Evolutionary conservation across 1,140 invertebrate genomes (phyloP).

Genomic region (Hesperophylax magnus): DNA sequence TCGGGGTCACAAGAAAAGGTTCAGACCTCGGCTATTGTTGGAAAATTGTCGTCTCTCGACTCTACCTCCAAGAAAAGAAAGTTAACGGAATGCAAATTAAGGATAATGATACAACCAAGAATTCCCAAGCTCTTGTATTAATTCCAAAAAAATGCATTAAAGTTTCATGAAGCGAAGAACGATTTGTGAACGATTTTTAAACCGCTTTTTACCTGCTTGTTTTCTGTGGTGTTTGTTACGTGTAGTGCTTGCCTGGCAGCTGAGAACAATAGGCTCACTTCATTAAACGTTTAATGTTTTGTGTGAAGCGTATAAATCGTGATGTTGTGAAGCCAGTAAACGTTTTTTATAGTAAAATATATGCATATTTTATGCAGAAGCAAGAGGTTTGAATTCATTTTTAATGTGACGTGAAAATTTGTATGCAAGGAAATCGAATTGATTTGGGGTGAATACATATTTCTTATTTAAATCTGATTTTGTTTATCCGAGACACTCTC

Average conservation of each 20-base stretch:
- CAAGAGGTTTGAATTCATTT: too few relatives aligned
- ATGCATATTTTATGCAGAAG: too few relatives aligned
- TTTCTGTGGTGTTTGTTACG: not conserved
- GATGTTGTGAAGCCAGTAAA: too few relatives aligned
- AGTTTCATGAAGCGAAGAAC: not conserved
- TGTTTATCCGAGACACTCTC: too few relatives aligned
- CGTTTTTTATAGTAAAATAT: too few relatives aligned
- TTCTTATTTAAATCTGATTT: too few relatives aligned
- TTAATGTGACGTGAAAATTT: too few relatives aligned
- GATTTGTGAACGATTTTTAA: slow-evolving; percentile 15
- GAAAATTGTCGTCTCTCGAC: not conserved
- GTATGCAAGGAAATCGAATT: too few relatives aligned
- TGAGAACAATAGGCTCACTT: slow-evolving; percentile 8
- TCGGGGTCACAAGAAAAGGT: not conserved
- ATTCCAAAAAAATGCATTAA: not conserved
- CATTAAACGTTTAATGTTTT: slow-evolving; percentile 17
- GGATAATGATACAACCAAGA: not conserved
- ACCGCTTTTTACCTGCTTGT: not conserved
- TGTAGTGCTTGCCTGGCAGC: not conserved
- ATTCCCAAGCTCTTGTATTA: not conserved
- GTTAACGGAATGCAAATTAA: slow-evolving; percentile 19
- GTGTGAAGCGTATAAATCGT: not conserved
- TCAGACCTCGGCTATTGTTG: not conserved
- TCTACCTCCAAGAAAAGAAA: slow-evolving; percentile 27
- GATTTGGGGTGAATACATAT: too few relatives aligned